Evolutionary conservation across 2,888 invertebrate species (phyloP), one percentile per base, ranked within the genome.

Genomic region (Sinodicranocentrus sp.): DNA sequence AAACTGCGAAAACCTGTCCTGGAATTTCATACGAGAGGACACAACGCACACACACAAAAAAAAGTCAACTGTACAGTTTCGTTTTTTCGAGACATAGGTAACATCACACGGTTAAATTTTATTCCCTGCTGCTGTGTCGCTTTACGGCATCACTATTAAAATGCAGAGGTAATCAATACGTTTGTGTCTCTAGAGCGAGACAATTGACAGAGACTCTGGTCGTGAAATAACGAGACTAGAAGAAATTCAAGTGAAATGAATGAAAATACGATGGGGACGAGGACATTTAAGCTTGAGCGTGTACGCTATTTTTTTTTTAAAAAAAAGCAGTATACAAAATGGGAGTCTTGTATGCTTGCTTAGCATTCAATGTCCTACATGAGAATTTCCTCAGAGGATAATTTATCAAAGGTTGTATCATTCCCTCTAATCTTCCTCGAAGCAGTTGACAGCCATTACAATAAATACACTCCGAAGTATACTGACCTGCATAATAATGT

Each of bases 1-100:
- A 78, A 78, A 70, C 78, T 78, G 77, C 43, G 78, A 78, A 78
- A 78, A 78, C 78, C 78, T 61, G 78, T 78, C 78, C 78, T 78
- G 78, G 78, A 78, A 70, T 78, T 78, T 54, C 13, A 39, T 13
- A 13, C 39, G 13, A 13, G 13, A 6, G 39, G 39, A 39, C 6
- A 8, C 39, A 8, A 8, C 13, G 6, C 13, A 6, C 8, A 39
- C 8, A 39, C 39, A 39, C 6, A 13, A 39, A 13, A 39, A 39
- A 39, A 39, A 39, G 13, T 39, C 6, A 6, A 39, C 13, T 39
- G 8, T 8, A 13, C 13, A 8, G 6, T 6, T 39, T 39, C 39
- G 13, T 13, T 39, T 13, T 39, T 39, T 39, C 39, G 13, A 39
- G 39, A 39, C 39, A 39, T n/a, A n/a, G n/a, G n/a, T n/a, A n/a